Conservation (phyloP, 2,113 vertebrate species). For the Erythrolamprus reginae region DNA sequence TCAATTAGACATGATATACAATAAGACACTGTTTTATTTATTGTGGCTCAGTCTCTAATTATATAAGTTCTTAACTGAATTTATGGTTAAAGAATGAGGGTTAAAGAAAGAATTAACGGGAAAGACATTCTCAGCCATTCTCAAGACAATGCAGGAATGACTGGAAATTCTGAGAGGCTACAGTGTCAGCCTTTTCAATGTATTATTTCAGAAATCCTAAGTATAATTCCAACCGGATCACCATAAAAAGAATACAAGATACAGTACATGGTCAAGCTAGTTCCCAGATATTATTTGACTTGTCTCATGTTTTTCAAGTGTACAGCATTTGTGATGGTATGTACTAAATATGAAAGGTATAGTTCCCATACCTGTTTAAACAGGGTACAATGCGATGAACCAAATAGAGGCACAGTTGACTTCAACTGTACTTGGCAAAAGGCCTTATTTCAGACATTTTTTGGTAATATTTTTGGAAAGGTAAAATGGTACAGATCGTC, state of each 20-base stretch:
- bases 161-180: neutral
- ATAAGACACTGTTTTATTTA: neutral
- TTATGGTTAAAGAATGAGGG: neutral
- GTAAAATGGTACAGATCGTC: neutral
- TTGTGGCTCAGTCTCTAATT: neutral
- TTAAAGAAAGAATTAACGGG: neutral
- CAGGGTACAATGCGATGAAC: neutral
- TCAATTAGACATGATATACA: neutral
- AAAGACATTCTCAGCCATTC: neutral
- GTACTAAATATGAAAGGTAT: neutral
- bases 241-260: neutral
- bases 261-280: neutral
- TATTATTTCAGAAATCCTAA: neutral
- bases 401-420: neutral
- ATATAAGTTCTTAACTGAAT: neutral
- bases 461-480: neutral
- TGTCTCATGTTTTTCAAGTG: neutral
- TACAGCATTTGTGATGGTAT: neutral
- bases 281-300: neutral
- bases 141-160: neutral
- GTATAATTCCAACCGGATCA: neutral
- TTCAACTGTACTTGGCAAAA: neutral
- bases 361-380: neutral
- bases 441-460: neutral
- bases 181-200: neutral